Conservation (phyloP, 2,888 invertebrate species). For the Liopterus haemorrhoidalis region DNA sequence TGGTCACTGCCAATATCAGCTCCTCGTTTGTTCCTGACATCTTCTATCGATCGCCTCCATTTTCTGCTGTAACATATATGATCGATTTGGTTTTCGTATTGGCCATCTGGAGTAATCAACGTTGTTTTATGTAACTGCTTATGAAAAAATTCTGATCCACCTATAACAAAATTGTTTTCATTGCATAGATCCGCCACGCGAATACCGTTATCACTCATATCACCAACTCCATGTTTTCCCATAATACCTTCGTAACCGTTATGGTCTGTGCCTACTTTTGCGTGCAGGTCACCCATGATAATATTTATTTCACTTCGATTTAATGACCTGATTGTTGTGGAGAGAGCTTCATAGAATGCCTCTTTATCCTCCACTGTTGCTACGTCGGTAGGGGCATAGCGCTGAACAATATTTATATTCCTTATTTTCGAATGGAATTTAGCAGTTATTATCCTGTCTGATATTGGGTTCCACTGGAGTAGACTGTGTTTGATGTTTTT, state of each 20-base stretch:
- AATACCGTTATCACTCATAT: slow-evolving; percentile 9
- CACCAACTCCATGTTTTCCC: slow-evolving; percentile 12
- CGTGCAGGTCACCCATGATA: slow-evolving; percentile 18
- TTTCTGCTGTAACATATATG: slow-evolving; percentile 17
- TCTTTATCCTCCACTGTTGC: slow-evolving; percentile 15
- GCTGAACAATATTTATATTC: slow-evolving; percentile 18
- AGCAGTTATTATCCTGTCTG: slow-evolving; percentile 6
- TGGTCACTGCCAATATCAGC: slow-evolving; percentile 14
- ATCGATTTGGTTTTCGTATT: slow-evolving; percentile 19
- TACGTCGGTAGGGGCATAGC: slow-evolving; percentile 21
- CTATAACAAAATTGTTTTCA: too few relatives aligned
- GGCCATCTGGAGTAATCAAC: slow-evolving; percentile 21
- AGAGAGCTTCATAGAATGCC: slow-evolving; percentile 12
- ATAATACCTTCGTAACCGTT: slow-evolving; percentile 9
- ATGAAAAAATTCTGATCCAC: too few relatives aligned
- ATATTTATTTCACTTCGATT: slow-evolving; percentile 7
- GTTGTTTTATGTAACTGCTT: slow-evolving; percentile 20
- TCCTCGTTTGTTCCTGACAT: slow-evolving; percentile 16
- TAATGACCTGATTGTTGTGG: background rate
- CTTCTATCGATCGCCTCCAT: slow-evolving; percentile 18
- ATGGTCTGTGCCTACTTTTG: slow-evolving; percentile 16
- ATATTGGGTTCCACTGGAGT: slow-evolving; percentile 13
- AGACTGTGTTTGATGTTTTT: slow-evolving; percentile 6
- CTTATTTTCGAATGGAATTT: slow-evolving; percentile 12
- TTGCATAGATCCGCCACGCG: slow-evolving; percentile 9